phyloP scores from a whole-genome alignment of 1,140 invertebrate species.

The Micrasema minimum region DNA sequence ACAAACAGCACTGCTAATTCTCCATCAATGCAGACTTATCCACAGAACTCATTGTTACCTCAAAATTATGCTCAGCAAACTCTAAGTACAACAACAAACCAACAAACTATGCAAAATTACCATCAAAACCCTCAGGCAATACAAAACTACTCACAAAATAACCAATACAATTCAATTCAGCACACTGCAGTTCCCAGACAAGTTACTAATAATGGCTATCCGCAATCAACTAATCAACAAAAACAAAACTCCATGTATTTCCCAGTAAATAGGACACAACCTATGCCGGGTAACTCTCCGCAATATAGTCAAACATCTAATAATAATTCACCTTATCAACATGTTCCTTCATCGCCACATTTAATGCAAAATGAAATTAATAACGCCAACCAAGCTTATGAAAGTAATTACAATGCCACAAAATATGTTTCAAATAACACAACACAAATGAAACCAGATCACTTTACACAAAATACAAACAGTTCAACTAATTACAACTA shows the following conservation, averaged over 20 bases:
- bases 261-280: slow-evolving; percentile 50
- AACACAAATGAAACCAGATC: slow-evolving; percentile 39
- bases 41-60: slow-evolving; percentile 48
- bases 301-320: slow-evolving; percentile 32
- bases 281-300: slow-evolving; percentile 22
- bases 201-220: slow-evolving; percentile 39
- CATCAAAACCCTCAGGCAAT: slow-evolving; percentile 54
- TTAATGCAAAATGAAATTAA: slow-evolving; percentile 58
- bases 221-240: slow-evolving; percentile 38
- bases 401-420: slow-evolving; percentile 35
- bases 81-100: slow-evolving; percentile 54
- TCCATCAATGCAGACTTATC: neutral
- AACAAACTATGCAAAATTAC: slow-evolving; percentile 55
- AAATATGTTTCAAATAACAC: slow-evolving; percentile 42
- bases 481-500: slow-evolving; percentile 35
- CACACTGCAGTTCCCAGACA: slow-evolving; percentile 46
- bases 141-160: slow-evolving; percentile 55
- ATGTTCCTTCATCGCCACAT: slow-evolving; percentile 63
- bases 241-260: slow-evolving; percentile 53
- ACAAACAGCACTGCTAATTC: slow-evolving; percentile 52
- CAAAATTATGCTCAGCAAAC: slow-evolving; percentile 60
- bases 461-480: slow-evolving; percentile 37
- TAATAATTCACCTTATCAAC: slow-evolving; percentile 60
- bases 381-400: slow-evolving; percentile 41
- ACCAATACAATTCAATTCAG: slow-evolving; percentile 32